phyloP scores from a whole-genome alignment of 2,888 invertebrate genomes.

The Encarsia formosa region DNA sequence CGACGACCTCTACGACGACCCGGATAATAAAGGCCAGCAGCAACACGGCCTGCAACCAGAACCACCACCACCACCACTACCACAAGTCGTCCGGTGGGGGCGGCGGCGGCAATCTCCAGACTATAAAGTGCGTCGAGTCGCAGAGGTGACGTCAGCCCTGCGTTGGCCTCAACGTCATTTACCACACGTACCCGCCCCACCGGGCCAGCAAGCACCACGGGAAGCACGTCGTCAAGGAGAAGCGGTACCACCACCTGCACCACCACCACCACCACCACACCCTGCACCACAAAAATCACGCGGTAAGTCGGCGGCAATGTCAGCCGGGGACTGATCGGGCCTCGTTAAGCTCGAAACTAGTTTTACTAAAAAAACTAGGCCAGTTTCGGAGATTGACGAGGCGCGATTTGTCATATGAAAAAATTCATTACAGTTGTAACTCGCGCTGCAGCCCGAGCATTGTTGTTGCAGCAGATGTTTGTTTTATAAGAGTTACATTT shows the following conservation, averaged over 20 bases:
- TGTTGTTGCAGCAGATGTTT: too few species aligned
- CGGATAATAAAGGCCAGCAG: conserved; percentile 24
- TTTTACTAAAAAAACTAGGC: too few species aligned
- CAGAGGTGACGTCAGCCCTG: conserved; percentile 51
- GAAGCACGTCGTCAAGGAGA: conserved; percentile 47
- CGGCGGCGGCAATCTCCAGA: conserved; percentile 20
- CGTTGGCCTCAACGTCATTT: conserved; percentile 45
- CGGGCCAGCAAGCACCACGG: conserved; percentile 45
- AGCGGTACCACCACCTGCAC: conserved; percentile 43
- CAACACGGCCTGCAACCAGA: conserved; percentile 18
- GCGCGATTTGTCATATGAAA: too few species aligned
- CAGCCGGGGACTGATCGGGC: too few species aligned
- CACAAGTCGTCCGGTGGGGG: neutral
- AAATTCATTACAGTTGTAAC: too few species aligned
- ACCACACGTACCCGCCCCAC: conserved; percentile 50
- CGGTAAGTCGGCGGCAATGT: conserved; percentile 39
- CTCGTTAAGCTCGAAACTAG: too few species aligned
- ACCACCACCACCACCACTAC: conserved; percentile 9
- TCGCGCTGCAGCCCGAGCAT: too few species aligned
- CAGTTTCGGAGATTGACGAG: too few species aligned
- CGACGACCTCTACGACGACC: too few species aligned
- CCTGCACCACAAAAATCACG: conserved; percentile 45
- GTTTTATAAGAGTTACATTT: too few species aligned
- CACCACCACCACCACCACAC: conserved; percentile 46
- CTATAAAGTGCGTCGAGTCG: conserved; percentile 36